Evolutionary conservation across 2,888 invertebrate species (phyloP), one percentile per base, ranked within the genome.

Genomic region (Petrophora chlorosata): DNA sequence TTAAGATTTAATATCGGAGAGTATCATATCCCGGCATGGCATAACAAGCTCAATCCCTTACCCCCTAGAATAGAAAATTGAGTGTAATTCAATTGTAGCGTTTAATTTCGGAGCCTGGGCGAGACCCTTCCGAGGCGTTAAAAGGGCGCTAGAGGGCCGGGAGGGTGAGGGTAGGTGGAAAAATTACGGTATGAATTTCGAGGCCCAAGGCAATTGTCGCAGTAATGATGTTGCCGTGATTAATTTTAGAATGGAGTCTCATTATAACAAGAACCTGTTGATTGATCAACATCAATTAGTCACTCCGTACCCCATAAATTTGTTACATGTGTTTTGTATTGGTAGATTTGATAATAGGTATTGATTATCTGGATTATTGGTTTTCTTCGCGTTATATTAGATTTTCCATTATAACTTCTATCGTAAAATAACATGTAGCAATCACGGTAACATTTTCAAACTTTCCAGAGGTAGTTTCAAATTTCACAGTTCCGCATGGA

Each of bases 61-160:
- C 56, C 50, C 52, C 53, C 36, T 59, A 79, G 62, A 72, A 79
- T 76, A 62, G 68, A 79, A 65, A 82, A 80, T 85, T 63, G 63
- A 67, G 63, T 74, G 67, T 76, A 76, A 82, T 80, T 79, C 65
- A 76, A 83, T 81, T 78, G 72, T 58, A 66, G 59, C 76, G 68
- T 85, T 85, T 79, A 85, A 87, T 86, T 81, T 82, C 63, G 68
- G 62, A 59, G 64, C 62, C 55, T 59, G 67, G 59, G 70, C 30
- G 14, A 67, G 62, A 65, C 78, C 79, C 82, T 71, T 68, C 57
- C 64, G 68, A 79, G 75, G 84, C 79, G 84, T 77, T 77, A 83
- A 81, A 79, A 81, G 82, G 82, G 76, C 70, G 73, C 67, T 70
- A 68, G 77, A 76, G 73, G 71, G 67, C 61, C 39, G 46, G 54